These are phyloP conservation scores for Equus przewalskii DNA, from an alignment of 2,113 vertebrate genomes.

Conservation along the genomic window DNA sequence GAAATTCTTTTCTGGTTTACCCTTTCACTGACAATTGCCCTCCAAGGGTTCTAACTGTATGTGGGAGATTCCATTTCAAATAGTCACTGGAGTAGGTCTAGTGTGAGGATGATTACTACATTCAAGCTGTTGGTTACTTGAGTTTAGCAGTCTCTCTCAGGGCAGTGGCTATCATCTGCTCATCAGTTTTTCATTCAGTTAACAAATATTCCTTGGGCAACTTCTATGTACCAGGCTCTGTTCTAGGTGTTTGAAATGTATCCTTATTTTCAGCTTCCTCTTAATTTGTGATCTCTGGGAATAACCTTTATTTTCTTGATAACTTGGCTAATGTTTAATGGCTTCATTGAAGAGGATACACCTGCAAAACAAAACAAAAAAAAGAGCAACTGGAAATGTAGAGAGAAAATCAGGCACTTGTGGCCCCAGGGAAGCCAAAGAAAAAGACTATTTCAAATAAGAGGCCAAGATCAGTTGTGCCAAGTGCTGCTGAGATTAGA, in stretches of 20 bases:
- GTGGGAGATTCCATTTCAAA: background rate
- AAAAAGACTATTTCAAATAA: background rate
- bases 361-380: background rate
- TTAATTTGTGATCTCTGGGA: background rate
- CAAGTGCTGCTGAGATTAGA: background rate
- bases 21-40: background rate
- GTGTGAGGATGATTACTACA: background rate
- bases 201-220: background rate
- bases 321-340: background rate
- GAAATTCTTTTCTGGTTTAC: background rate
- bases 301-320: background rate
- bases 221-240: background rate
- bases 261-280: background rate
- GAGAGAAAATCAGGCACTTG: background rate
- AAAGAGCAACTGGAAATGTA: background rate
- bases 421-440: background rate
- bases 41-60: background rate
- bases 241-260: background rate
- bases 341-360: background rate
- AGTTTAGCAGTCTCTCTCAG: background rate
- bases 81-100: background rate
- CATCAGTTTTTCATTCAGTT: background rate
- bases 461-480: background rate
- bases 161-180: background rate
- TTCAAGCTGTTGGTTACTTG: background rate